Base-by-base conservation (phyloP, 2,888 invertebrate species). In the Orthonychiurus folsomi region DNA sequence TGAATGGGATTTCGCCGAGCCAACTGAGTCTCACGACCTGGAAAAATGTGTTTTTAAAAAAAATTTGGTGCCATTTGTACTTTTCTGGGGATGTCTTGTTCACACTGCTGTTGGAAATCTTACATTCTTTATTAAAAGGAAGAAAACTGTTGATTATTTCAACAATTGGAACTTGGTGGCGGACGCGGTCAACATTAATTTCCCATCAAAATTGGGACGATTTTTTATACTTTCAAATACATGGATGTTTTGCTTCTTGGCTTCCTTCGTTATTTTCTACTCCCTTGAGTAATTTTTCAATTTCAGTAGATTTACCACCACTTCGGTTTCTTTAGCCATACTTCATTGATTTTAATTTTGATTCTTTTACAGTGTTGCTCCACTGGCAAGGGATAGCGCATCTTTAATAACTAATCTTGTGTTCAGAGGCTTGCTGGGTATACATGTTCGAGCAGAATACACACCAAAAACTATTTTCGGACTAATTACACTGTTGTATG, bases 1-100 rank as follows among this genome's bases (percentile, higher is more conserved):
- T 12, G 64, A 62, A 1, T 70, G 72, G 70, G 47, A 66, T n/a
- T 3, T 50, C 20, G 18, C 20, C 9, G 21, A 5, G 0, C 12
- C 52, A 21, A 23, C 52, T 15, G 9, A 24, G 18, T 21, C 18
- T 15, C 28, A 60, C 2, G 37, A 56, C 12, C 26, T 50, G 1
- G 65, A 70, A 20, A 58, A 55, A 9, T 50, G 23, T 2, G 52
- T 59, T 18, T 71, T 72, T 54, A 21, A 60, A n/a, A 9, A 63
- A 21, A 73, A 71, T 61, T 37, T 73, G 15, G 69, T 73, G 9
- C 66, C 70, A 2, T 73, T 70, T 60, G 66, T 73, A 1, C 50
- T 73, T 0, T 66, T 70, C 27, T 73, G 73, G 73, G 69, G 70
- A 25, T 73, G 71, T 25, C 59, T 73, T 0, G 18, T 71, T 12